Percentiles rank a stretch among this genome's conserved stretches.
These are phyloP conservation scores for Synaphobranchus kaupii DNA, from an alignment of 2,797 vertebrate genomes.

Conservation along the genomic window DNA sequence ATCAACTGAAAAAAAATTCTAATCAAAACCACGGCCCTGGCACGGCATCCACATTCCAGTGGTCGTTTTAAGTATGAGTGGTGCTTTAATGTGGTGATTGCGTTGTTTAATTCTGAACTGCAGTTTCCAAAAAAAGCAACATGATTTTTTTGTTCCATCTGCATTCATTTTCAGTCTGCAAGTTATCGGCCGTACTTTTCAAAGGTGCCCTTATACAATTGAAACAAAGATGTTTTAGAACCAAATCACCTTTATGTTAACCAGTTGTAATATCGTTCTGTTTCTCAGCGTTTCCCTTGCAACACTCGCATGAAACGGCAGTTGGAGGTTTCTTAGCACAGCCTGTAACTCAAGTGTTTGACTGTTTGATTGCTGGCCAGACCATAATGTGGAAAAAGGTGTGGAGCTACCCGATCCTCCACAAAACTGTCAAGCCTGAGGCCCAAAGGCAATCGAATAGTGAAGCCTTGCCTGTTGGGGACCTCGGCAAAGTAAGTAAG, in stretches of 20 bases:
- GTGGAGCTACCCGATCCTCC: conserved; percentile 52
- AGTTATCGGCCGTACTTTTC: conserved; percentile 56
- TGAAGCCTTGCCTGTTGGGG: conserved; percentile 45
- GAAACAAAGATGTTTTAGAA: conserved; percentile 40
- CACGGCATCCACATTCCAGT: conserved; percentile 68
- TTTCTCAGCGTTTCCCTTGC: conserved; percentile 39
- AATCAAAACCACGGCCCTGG: conserved; percentile 77
- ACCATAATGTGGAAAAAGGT: conserved; percentile 44
- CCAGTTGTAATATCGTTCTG: conserved; percentile 31
- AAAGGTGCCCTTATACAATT: conserved; percentile 2
- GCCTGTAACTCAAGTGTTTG: conserved; percentile 23
- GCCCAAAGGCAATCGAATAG: conserved; percentile 47
- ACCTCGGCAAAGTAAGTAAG: conserved; percentile 51
- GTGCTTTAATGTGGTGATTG: conserved; percentile 78
- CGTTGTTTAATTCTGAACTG: conserved; percentile 70
- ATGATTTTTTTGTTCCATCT: conserved; percentile 58
- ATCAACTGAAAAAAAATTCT: conserved; percentile 76
- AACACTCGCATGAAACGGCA: conserved; percentile 45
- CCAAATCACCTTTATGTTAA: conserved; percentile 52
- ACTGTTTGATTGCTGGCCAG: background rate
- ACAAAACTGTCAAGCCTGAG: conserved; percentile 52
- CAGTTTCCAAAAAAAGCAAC: conserved; percentile 71
- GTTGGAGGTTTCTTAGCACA: background rate
- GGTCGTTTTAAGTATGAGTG: conserved; percentile 68
- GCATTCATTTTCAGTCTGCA: conserved; percentile 66